Conservation (phyloP, 1,140 invertebrate species). For the Cydia splendana region DNA sequence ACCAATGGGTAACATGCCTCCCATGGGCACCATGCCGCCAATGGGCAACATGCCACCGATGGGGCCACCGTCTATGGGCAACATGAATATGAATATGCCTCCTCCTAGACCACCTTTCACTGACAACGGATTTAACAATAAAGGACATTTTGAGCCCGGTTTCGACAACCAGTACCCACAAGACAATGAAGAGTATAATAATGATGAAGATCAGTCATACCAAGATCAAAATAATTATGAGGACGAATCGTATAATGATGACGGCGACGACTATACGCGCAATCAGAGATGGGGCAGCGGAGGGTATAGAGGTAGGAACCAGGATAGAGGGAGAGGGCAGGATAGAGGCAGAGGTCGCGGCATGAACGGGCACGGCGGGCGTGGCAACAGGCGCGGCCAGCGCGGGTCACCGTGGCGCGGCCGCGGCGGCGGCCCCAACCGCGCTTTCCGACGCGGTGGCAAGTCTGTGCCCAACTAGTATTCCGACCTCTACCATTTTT, state of each 20-base stretch:
- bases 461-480: conserved; percentile 63
- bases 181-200: conserved; percentile 50
- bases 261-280: conserved; percentile 54
- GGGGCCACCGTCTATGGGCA: conserved; percentile 46
- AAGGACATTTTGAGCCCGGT: conserved; percentile 58
- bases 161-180: conserved; percentile 61
- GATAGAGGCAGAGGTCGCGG: conserved; percentile 49
- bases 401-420: conserved; percentile 58
- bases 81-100: conserved; percentile 24
- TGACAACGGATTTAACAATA: conserved; percentile 69
- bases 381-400: conserved; percentile 50
- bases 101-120: conserved; percentile 53
- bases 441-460: conserved; percentile 67
- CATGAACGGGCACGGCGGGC: conserved; percentile 59
- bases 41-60: conserved; percentile 40
- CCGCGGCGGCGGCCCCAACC: conserved; percentile 53
- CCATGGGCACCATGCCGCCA: conserved; percentile 55
- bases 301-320: conserved; percentile 56
- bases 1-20: conserved; percentile 30
- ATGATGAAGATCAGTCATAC: conserved; percentile 55
- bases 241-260: conserved; percentile 60
- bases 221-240: conserved; percentile 67
- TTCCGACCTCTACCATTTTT: conserved; percentile 40
- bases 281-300: conserved; percentile 65
- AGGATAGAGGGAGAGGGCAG: conserved; percentile 44